Conservation (phyloP, 2,797 vertebrate genomes). For the Pangasius djambal region DNA sequence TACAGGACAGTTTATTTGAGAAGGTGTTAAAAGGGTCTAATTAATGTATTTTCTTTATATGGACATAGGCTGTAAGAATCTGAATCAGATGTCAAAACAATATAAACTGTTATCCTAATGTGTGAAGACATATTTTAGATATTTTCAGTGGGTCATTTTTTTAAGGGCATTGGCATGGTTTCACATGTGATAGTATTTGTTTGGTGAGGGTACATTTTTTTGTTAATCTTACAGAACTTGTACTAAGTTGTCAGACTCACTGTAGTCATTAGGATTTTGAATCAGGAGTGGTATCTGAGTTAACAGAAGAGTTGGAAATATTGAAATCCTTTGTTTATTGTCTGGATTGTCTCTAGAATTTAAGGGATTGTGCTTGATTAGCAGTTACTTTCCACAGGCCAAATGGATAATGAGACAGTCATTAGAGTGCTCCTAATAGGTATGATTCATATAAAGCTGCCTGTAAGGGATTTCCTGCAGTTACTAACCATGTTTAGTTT, state of each 20-base stretch:
- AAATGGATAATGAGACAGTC: background rate
- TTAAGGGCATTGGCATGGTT: background rate
- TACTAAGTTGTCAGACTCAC: background rate
- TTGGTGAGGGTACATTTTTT: background rate
- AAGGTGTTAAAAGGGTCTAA: background rate
- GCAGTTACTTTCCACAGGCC: background rate
- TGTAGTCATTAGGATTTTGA: background rate
- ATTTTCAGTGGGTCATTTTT: background rate
- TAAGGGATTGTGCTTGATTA: constrained; percentile 45
- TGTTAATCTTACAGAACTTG: background rate
- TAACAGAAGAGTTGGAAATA: background rate
- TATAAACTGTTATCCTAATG: background rate
- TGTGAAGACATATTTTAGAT: background rate
- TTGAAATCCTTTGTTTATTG: background rate
- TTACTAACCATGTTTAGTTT: background rate
- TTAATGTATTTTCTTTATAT: background rate
- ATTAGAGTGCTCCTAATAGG: background rate
- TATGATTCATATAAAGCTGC: constrained; percentile 8
- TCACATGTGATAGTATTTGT: background rate
- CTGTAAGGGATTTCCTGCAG: constrained; percentile 23
- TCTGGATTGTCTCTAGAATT: background rate
- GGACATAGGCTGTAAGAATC: background rate
- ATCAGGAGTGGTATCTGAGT: background rate
- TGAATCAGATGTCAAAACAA: background rate
- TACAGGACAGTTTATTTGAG: background rate